Evolutionary conservation across 2,888 invertebrate genomes (phyloP).

Genomic region (Cheilosia scutellata): DNA sequence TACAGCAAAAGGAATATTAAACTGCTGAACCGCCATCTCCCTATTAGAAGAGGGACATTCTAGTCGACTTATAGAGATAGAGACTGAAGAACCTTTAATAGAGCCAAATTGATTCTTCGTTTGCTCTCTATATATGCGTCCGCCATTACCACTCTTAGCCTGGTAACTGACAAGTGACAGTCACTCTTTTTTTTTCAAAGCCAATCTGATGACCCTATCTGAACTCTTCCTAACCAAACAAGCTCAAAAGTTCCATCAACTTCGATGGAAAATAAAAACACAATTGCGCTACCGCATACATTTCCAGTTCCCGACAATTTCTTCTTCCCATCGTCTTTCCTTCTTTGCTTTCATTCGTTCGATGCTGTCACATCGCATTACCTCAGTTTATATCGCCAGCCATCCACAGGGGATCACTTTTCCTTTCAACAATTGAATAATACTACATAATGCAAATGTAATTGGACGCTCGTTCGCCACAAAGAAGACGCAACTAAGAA

Average conservation of each 20-base stretch:
- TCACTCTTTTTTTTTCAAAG: too few species aligned
- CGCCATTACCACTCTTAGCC: too few species aligned
- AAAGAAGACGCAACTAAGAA: neutral
- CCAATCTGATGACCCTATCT: too few species aligned
- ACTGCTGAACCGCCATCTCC: too few species aligned
- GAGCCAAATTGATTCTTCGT: too few species aligned
- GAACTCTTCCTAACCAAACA: neutral
- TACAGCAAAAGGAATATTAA: too few species aligned
- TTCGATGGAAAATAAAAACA: neutral
- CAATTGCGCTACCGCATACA: slow-evolving; percentile 16
- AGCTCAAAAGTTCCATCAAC: neutral
- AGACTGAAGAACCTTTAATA: too few species aligned
- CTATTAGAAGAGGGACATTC: too few species aligned
- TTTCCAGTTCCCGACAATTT: slow-evolving; percentile 40
- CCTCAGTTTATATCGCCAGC: slow-evolving; percentile 29
- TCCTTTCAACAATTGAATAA: slow-evolving; percentile 72
- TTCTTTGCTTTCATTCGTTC: neutral
- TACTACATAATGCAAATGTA: slow-evolving; percentile 1
- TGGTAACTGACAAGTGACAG: too few species aligned
- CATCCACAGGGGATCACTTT: slow-evolving; percentile 57
- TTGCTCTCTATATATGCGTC: too few species aligned
- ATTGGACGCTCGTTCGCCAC: slow-evolving; percentile 13
- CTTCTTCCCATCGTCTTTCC: slow-evolving; percentile 26
- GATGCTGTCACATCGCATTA: slow-evolving; percentile 56
- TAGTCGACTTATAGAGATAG: too few species aligned